A percentile compares a stretch with the other conserved stretches of the same genome.
phyloP scores from a whole-genome alignment of 2,888 invertebrate genomes.

The Pimpla rufipes region DNA sequence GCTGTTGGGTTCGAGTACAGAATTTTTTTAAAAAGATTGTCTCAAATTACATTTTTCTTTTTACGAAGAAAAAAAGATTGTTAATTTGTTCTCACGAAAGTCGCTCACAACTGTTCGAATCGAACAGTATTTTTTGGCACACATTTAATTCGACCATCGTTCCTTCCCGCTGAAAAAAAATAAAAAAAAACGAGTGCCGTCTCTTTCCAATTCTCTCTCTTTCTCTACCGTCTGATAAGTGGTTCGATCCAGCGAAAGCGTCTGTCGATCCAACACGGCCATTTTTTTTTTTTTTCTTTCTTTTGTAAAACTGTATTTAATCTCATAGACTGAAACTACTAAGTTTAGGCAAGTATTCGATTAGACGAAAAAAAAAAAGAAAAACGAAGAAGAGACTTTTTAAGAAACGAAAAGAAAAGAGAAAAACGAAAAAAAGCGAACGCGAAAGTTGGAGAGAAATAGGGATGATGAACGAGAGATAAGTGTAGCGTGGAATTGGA shows the following conservation, averaged over 20 bases:
- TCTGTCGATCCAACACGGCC: slow-evolving; percentile 74
- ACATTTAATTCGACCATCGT: slow-evolving; percentile 16
- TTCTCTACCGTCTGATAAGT: slow-evolving; percentile 39
- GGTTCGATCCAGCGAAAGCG: slow-evolving; percentile 15
- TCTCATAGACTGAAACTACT: slow-evolving; percentile 79
- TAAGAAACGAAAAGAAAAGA: slow-evolving; percentile 40
- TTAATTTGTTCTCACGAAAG: no score
- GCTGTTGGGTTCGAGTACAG: no score
- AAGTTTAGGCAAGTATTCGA: slow-evolving; percentile 76
- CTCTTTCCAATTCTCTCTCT: slow-evolving; percentile 34
- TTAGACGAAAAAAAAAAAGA: no score
- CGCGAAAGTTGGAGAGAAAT: slow-evolving; percentile 46
- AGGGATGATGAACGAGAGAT: slow-evolving; percentile 37
- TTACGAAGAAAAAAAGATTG: not conserved
- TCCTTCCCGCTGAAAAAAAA: not conserved
- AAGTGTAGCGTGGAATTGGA: slow-evolving; percentile 25
- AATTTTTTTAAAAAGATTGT: no score
- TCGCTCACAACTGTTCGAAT: no score
- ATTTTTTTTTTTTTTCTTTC: slow-evolving; percentile 59
- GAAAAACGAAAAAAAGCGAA: slow-evolving; percentile 15
- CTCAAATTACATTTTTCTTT: no score
- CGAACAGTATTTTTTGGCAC: no score
- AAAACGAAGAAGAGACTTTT: no score
- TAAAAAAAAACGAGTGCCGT: not conserved
- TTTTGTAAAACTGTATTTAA: slow-evolving; percentile 75